Evolutionary conservation across 2,113 vertebrate species (phyloP).

Genomic region (Thinocorus orbignyianus): DNA sequence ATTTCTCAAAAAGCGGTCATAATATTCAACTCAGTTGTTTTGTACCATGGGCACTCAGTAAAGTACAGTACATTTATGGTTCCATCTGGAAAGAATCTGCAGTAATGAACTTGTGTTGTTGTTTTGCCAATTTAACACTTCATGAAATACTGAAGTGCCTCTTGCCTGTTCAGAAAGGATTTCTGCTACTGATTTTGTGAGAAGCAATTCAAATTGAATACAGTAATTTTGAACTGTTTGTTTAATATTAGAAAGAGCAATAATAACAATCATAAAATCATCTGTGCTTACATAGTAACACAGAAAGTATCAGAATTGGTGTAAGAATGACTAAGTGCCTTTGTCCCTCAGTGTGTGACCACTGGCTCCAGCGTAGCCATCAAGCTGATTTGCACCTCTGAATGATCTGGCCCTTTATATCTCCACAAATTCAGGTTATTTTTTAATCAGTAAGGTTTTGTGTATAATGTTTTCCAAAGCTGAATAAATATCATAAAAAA

Average conservation of each 20-base stretch:
- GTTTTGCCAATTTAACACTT: conserved; percentile 72
- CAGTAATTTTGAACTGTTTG: conserved; percentile 60
- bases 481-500: neutral
- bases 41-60: neutral
- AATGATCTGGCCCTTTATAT: neutral
- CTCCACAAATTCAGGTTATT: neutral
- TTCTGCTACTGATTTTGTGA: conserved; percentile 43
- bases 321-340: neutral
- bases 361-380: neutral
- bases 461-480: neutral
- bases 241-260: conserved; percentile 57
- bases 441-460: too few species aligned
- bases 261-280: conserved; percentile 28
- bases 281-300: neutral
- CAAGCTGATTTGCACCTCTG: neutral
- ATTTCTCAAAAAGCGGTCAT: neutral
- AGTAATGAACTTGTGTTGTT: conserved; percentile 57
- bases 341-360: neutral
- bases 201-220: conserved; percentile 56
- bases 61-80: conserved; percentile 21
- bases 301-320: neutral
- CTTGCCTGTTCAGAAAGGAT: conserved; percentile 56
- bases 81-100: conserved; percentile 60
- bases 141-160: conserved; percentile 69
- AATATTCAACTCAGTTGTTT: neutral